phyloP scores from a whole-genome alignment of 2,888 invertebrate species.

The Leucozona laternaria region DNA sequence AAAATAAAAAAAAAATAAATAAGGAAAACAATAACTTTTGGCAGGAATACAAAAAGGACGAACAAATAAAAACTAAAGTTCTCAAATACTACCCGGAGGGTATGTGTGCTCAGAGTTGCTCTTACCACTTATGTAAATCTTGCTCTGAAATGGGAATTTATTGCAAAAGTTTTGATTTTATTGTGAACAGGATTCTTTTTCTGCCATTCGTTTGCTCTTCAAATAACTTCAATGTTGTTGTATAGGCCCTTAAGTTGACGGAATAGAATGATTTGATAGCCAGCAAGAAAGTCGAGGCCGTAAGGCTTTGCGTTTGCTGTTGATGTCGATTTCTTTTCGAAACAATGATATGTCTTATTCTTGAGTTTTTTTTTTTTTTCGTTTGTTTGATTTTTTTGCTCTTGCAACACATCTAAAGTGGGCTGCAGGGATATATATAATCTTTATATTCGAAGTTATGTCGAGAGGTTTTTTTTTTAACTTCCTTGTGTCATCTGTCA shows the following conservation, averaged over 20 bases:
- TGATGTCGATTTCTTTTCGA: slow-evolving; percentile 25
- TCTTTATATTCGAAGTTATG: slow-evolving; percentile 47
- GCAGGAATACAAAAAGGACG: slow-evolving; percentile 1
- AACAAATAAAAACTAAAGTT: slow-evolving; percentile 50
- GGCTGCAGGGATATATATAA: slow-evolving; percentile 14
- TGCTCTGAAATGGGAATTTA: slow-evolving; percentile 70
- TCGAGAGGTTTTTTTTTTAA: slow-evolving; percentile 3
- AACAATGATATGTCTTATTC: slow-evolving; percentile 29
- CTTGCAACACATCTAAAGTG: slow-evolving; percentile 2
- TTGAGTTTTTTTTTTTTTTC: background rate
- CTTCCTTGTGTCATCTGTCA: slow-evolving; percentile 56
- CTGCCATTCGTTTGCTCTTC: slow-evolving; percentile 36
- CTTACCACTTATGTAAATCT: slow-evolving; percentile 74
- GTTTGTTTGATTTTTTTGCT: background rate
- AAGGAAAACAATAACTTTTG: slow-evolving; percentile 38
- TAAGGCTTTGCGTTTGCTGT: slow-evolving; percentile 23
- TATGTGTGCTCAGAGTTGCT: slow-evolving; percentile 61
- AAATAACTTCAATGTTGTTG: slow-evolving; percentile 51
- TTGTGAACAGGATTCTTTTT: slow-evolving; percentile 66
- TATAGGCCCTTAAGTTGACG: slow-evolving; percentile 45
- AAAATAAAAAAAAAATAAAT: slow-evolving; percentile 29
- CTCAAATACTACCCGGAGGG: slow-evolving; percentile 70
- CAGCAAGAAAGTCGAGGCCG: slow-evolving; percentile 26
- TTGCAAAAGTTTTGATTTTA: slow-evolving; percentile 75
- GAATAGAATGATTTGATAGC: slow-evolving; percentile 57